phyloP scores from a whole-genome alignment of 1,140 invertebrate species.

The Stegodyphus mimosarum region DNA sequence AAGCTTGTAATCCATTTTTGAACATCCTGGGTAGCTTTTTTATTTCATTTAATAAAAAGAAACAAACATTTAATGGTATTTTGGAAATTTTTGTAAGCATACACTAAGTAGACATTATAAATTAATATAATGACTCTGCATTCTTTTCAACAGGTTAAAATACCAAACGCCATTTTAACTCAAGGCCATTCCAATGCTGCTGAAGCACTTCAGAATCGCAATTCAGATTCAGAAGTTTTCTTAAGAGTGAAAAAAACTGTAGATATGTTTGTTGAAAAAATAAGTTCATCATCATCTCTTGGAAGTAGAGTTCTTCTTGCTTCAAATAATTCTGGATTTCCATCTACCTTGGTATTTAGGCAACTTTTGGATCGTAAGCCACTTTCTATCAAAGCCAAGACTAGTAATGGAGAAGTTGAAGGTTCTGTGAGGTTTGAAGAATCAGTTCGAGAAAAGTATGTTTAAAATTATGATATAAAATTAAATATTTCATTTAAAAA shows the following conservation, averaged over 20 bases:
- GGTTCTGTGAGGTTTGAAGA: conserved; percentile 49
- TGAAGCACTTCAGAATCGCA: conserved; percentile 18
- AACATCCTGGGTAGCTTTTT: background rate
- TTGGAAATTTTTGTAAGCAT: background rate
- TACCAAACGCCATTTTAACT: conserved; percentile 30
- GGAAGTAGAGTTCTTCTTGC: conserved; percentile 27
- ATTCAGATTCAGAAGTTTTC: conserved; percentile 21
- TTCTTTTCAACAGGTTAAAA: conserved; percentile 9
- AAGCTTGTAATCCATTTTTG: no score
- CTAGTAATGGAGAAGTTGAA: conserved; percentile 28
- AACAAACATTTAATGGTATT: background rate
- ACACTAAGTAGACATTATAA: background rate
- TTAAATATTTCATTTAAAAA: no score
- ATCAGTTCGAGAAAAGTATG: conserved; percentile 21
- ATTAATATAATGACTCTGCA: background rate
- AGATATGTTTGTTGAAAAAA: conserved; percentile 17
- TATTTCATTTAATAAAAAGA: background rate
- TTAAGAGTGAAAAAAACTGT: conserved; percentile 15
- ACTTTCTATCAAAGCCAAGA: conserved; percentile 30
- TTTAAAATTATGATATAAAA: background rate
- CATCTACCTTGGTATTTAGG: conserved; percentile 36
- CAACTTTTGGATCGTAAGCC: conserved; percentile 23
- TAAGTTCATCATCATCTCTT: conserved; percentile 14
- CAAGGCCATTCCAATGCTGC: conserved; percentile 34
- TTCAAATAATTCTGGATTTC: conserved; percentile 27